Conservation (phyloP, 2,797 vertebrate species). For the Sarcoramphus papa region DNA sequence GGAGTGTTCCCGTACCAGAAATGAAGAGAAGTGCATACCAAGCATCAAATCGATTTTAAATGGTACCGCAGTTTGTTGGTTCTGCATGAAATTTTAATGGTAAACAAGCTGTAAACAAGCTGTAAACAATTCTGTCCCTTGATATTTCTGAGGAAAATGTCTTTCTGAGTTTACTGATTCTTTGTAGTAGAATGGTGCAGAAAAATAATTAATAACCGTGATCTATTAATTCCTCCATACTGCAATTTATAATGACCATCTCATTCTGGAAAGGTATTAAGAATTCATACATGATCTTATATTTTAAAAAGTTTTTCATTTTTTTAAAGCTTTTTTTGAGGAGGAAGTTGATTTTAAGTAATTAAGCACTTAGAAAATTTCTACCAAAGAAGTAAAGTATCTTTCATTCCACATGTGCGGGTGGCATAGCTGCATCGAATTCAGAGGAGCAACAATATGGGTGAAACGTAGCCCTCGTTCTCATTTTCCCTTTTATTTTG, state of each 20-base stretch:
- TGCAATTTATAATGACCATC: not conserved
- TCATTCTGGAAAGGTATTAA: not conserved
- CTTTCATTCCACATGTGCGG: too few relatives aligned
- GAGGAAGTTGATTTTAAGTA: not conserved
- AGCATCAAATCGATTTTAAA: not conserved
- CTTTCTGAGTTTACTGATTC: not conserved
- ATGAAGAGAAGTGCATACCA: not conserved
- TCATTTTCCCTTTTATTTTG: not conserved
- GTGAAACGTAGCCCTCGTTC: rapidly evolving
- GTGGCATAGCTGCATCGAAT: not conserved
- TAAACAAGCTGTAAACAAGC: too few relatives aligned
- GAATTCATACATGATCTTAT: not conserved
- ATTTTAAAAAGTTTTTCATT: not conserved
- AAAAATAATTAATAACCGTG: not conserved
- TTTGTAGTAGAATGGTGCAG: not conserved
- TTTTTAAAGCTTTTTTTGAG: not conserved
- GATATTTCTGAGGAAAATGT: not conserved
- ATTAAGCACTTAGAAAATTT: not conserved
- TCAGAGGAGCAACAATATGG: not conserved
- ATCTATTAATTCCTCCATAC: not conserved
- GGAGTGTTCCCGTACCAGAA: not conserved
- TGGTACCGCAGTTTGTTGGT: not conserved
- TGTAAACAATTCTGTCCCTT: not conserved
- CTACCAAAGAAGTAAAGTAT: not conserved
- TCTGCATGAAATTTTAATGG: conserved; percentile 6